A percentile compares a stretch with the other conserved stretches of the same genome.
These are phyloP conservation scores for Torymus auratus DNA, from an alignment of 2,888 invertebrate species.

Conservation along the genomic window DNA sequence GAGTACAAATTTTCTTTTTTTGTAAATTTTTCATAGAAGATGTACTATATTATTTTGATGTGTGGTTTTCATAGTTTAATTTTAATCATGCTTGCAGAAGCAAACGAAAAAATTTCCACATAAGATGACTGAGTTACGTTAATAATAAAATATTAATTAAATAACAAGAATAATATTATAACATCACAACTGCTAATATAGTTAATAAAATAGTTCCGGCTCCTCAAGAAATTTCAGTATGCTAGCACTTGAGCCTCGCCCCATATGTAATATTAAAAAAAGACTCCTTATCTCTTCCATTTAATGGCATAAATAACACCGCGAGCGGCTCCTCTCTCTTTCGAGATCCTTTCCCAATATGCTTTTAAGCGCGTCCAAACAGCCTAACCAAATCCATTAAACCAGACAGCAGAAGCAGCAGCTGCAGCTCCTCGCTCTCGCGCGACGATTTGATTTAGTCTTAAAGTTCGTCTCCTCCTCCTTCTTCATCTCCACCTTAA, in stretches of 20 bases:
- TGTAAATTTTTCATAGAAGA: no score
- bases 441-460: constrained; percentile 54
- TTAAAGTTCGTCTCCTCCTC: constrained; percentile 17
- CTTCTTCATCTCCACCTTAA: no score
- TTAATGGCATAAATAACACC: constrained; percentile 50
- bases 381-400: constrained; percentile 56
- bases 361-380: constrained; percentile 44
- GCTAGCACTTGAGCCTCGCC: not conserved
- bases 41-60: no score
- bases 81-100: no score
- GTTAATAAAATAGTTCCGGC: no score
- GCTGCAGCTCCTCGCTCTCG: constrained; percentile 34
- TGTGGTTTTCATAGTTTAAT: no score
- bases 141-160: no score
- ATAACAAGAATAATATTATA: no score
- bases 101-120: no score
- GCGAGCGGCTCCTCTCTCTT: not conserved
- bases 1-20: no score
- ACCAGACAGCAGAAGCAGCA: constrained; percentile 37
- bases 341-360: constrained; percentile 45
- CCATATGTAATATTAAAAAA: constrained; percentile 9
- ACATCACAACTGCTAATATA: no score
- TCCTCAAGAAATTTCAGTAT: constrained; percentile 17
- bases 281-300: constrained; percentile 36
- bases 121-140: no score